phyloP scores from a whole-genome alignment of 2,797 vertebrate species.

The Catostomus latipinnis region DNA sequence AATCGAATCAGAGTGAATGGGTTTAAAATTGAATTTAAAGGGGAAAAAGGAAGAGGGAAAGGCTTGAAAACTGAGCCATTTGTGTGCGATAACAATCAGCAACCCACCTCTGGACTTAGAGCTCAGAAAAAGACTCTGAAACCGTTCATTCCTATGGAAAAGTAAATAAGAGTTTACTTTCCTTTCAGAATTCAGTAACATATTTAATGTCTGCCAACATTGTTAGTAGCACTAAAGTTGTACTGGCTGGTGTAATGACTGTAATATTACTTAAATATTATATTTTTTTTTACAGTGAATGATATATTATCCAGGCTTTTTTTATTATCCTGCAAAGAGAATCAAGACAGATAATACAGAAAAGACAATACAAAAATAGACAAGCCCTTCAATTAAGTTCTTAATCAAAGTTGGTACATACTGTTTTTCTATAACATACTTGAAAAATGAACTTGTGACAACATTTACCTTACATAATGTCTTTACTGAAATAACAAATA shows the following conservation, averaged over 20 bases:
- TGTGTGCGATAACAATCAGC: constrained; percentile 21
- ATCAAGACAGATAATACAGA: too few relatives aligned
- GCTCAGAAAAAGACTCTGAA: neutral
- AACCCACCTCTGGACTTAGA: neutral
- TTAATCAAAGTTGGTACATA: too few relatives aligned
- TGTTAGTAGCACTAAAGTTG: neutral
- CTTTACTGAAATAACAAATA: neutral
- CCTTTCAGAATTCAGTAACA: neutral
- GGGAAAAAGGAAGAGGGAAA: constrained; percentile 37
- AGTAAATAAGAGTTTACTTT: constrained; percentile 13
- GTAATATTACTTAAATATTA: too few relatives aligned
- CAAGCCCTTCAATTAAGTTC: too few relatives aligned
- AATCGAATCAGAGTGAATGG: constrained; percentile 57
- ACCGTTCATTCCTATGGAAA: neutral
- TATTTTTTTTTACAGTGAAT: too few relatives aligned
- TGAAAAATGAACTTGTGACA: too few relatives aligned
- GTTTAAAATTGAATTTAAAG: constrained; percentile 57
- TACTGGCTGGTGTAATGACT: neutral
- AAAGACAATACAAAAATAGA: too few relatives aligned
- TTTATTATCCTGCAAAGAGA: too few relatives aligned
- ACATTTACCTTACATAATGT: too few relatives aligned
- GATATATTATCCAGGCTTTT: too few relatives aligned
- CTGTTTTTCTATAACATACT: too few relatives aligned
- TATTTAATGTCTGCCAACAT: neutral
- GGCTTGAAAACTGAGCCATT: constrained; percentile 36